Conservation (phyloP, 2,888 invertebrate species). For the Euproctis similis region DNA sequence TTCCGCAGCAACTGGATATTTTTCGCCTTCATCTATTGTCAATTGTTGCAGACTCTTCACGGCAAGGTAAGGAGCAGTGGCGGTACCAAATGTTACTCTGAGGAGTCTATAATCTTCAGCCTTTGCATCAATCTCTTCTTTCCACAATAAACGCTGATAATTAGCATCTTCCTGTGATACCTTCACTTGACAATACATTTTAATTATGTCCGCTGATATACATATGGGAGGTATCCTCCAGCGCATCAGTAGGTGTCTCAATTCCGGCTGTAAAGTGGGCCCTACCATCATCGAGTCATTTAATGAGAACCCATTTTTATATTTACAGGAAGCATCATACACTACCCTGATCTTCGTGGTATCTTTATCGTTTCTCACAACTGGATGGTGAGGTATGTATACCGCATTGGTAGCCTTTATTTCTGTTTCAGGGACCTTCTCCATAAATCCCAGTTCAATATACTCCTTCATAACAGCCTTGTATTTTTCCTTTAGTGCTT, state of each 20-base stretch:
- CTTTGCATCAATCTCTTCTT: background rate
- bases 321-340: slow-evolving; percentile 8
- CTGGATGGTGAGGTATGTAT: slow-evolving; percentile 27
- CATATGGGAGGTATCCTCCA: background rate
- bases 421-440: slow-evolving; percentile 14
- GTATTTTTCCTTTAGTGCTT: slow-evolving; percentile 12
- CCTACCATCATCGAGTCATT: slow-evolving; percentile 9
- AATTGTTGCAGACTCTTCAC: slow-evolving; percentile 4
- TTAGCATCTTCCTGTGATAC: slow-evolving; percentile 4
- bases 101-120: background rate
- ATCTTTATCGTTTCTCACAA: slow-evolving; percentile 21
- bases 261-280: slow-evolving; percentile 13
- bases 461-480: slow-evolving; percentile 19
- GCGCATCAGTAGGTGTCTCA: background rate
- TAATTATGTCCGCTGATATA: slow-evolving; percentile 4
- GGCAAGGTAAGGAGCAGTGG: slow-evolving; percentile 5
- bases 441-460: slow-evolving; percentile 13
- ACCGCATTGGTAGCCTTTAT: slow-evolving; percentile 9
- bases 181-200: slow-evolving; percentile 10
- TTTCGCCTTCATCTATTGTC: slow-evolving; percentile 2
- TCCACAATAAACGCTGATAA: slow-evolving; percentile 7
- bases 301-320: slow-evolving; percentile 6
- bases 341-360: slow-evolving; percentile 19
- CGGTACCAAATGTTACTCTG: slow-evolving; percentile 6
- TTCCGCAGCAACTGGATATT: slow-evolving; percentile 1